Conservation (phyloP, 1,140 invertebrate species). For the Procambarus virginalis region DNA sequence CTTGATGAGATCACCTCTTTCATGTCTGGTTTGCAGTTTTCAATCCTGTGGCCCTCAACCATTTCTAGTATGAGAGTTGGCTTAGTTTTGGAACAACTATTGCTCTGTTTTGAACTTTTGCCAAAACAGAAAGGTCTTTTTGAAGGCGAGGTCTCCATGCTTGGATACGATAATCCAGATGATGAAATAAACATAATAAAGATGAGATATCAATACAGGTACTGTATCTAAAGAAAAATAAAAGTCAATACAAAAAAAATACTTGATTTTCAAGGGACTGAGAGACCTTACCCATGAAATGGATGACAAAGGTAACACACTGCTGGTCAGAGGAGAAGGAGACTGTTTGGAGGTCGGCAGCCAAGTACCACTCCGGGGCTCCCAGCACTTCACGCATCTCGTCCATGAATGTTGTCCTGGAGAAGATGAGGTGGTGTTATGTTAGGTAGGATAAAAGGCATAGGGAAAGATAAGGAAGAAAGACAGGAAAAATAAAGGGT, state of each 20-base stretch:
- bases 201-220: too few species aligned
- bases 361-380: conserved; percentile 91
- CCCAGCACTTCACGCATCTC: conserved; percentile 88
- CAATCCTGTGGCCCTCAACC: background rate
- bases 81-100: too few species aligned
- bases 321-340: conserved; percentile 84
- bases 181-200: too few species aligned
- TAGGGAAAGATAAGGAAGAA: conserved; percentile 36
- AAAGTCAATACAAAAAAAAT: too few species aligned
- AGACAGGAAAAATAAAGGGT: conserved; percentile 16
- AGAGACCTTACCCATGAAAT: conserved; percentile 83
- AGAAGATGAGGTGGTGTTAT: background rate
- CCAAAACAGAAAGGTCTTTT: too few species aligned
- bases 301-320: conserved; percentile 90
- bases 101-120: too few species aligned
- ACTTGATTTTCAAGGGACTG: background rate
- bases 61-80: too few species aligned
- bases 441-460: background rate
- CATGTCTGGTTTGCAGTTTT: too few species aligned
- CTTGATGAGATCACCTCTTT: too few species aligned
- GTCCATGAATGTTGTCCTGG: conserved; percentile 87
- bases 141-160: too few species aligned
- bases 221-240: too few species aligned
- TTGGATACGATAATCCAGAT: too few species aligned
- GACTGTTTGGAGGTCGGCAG: conserved; percentile 87